Evolutionary conservation across 1,140 invertebrate genomes (phyloP), one percentile per base, ranked within the genome.

Genomic region (Kradibia gibbosae): DNA sequence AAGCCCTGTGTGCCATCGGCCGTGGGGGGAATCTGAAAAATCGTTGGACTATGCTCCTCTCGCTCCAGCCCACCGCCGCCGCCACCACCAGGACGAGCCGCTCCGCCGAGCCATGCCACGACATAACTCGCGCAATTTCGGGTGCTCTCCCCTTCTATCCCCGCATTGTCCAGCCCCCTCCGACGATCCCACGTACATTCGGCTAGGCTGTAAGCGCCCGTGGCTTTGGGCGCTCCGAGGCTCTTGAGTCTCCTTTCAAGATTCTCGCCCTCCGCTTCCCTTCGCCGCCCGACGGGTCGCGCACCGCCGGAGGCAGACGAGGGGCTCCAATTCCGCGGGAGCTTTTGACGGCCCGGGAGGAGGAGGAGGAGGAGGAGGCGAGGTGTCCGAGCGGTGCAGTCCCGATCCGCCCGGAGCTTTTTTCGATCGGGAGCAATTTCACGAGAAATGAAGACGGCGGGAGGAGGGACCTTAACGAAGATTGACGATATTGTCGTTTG

Each of bases 121-220:
- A n/a, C n/a, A n/a, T n/a, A n/a, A n/a, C n/a, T 22, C 57, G 62
- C 34, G 60, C 15, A 53, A 78, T 78, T 76, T 76, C 74, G 74
- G 42, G 36, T n/a, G 39, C n/a, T 36, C 36, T 28, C 13, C 25
- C 11, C 4, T 48, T 22, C 45, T 28, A 45, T 25, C 45, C 70
- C 20, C 7, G 42, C 70, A 72, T 48, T 45, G n/a, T 48, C 70
- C 25, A n/a, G n/a, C 45, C 57, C 74, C 48, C 55, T 65, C 53
- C 3, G 10, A 17, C n/a, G n/a, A 22, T 13, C 62, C 62, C 34
- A 39, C 62, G 20, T 39, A 4, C 34, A 20, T 39, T 62, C 36
- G 1, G 28, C 62, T 34, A 62, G 83, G 82, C 86, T 87, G 86
- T 89, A 89, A 89, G 88, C 86, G 88, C 85, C 84, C 87, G 85